Conservation (phyloP, 2,113 vertebrate species). For the Strix uralensis region DNA sequence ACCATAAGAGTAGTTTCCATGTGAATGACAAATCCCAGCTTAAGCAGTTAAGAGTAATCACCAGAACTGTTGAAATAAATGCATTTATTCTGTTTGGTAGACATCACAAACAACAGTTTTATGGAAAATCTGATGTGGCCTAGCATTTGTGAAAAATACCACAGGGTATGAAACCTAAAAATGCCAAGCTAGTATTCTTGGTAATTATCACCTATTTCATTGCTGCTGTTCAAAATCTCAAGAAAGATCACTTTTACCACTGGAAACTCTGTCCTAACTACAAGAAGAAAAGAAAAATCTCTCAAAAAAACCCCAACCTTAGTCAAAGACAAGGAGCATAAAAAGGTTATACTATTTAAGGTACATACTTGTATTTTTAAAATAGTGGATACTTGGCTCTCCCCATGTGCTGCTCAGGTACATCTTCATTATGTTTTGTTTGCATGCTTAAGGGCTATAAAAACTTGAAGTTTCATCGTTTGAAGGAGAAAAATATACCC, state of each 20-base stretch:
- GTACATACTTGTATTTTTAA: neutral
- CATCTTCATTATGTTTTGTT: neutral
- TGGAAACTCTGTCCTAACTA: neutral
- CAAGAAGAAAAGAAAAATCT: accelerated
- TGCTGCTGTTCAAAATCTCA: neutral
- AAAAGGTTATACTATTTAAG: neutral
- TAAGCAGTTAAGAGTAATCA: neutral
- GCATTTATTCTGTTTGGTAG: neutral
- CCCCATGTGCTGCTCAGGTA: neutral
- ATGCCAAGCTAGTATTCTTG: neutral
- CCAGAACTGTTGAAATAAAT: neutral
- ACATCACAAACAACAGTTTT: neutral
- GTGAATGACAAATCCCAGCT: neutral
- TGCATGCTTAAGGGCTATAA: neutral
- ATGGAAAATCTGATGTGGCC: neutral
- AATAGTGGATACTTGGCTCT: neutral
- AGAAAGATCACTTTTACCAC: neutral
- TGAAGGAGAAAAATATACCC: neutral
- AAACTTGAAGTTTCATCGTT: neutral
- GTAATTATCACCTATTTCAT: neutral
- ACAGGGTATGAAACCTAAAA: neutral
- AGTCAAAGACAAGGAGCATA: neutral
- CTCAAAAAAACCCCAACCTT: neutral
- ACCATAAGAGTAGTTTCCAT: neutral
- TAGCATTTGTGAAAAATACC: neutral